phyloP scores from a whole-genome alignment of 2,797 vertebrate species.

The Furcifer pardalis region DNA sequence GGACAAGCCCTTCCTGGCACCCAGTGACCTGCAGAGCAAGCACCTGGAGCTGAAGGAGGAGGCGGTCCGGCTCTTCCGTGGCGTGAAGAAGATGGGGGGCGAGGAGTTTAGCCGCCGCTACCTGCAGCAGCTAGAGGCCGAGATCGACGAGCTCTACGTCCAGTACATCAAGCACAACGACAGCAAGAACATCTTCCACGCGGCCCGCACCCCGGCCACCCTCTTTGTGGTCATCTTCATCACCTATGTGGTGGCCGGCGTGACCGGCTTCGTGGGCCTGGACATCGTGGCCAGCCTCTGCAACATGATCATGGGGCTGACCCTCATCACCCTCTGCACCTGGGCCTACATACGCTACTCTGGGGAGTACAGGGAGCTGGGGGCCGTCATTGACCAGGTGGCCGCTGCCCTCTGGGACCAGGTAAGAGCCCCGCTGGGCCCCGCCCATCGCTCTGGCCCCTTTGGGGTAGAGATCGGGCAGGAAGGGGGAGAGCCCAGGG shows the following conservation, averaged over 20 bases:
- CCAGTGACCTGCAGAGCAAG: constrained; percentile 89
- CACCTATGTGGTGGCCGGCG: constrained; percentile 93
- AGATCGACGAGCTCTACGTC: constrained; percentile 95
- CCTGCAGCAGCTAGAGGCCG: constrained; percentile 92
- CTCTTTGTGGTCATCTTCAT: constrained; percentile 99
- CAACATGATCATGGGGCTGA: constrained; percentile 98
- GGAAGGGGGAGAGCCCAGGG: neutral
- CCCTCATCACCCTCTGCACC: constrained; percentile 96
- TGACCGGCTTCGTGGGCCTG: constrained; percentile 96
- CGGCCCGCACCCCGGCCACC: constrained; percentile 95
- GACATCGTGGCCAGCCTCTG: constrained; percentile 98
- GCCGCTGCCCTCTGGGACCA: constrained; percentile 99
- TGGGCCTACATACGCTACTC: constrained; percentile 99
- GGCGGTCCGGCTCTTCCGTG: constrained; percentile 88
- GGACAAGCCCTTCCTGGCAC: constrained; percentile 94
- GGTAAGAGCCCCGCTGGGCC: constrained; percentile 75
- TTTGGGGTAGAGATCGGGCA: neutral
- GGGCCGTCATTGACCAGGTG: constrained; percentile 97
- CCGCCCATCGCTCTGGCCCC: too few relatives aligned
- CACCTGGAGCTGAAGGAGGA: constrained; percentile 88
- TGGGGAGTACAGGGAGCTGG: constrained; percentile 95
- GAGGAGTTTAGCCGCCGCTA: constrained; percentile 99
- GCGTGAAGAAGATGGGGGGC: constrained; percentile 98
- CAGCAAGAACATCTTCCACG: constrained; percentile 99
- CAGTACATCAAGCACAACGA: constrained; percentile 99